Percentiles rank a stretch among this genome's conserved stretches.
phyloP scores from a whole-genome alignment of 2,113 vertebrate species.

The Ahaetulla prasina region DNA sequence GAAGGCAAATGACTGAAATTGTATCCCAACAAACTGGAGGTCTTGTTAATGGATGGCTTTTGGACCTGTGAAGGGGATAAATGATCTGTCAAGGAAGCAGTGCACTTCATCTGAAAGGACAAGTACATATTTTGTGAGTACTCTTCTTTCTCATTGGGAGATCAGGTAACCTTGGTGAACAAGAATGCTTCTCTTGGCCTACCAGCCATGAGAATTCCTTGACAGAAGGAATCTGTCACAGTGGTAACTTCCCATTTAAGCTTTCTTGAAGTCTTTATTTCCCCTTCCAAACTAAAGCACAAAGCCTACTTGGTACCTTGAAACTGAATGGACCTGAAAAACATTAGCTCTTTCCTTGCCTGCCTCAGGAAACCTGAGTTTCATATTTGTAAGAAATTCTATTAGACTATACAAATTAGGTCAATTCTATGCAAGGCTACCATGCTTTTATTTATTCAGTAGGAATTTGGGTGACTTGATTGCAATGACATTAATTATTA shows the following conservation, averaged over 20 bases:
- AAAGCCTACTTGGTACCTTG: not conserved
- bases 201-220: not conserved
- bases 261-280: not conserved
- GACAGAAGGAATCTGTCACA: not conserved
- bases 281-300: not conserved
- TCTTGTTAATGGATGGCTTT: not conserved
- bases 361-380: not conserved
- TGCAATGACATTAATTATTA: not conserved
- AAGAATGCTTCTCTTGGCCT: not conserved
- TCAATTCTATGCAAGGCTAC: not conserved
- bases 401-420: not conserved
- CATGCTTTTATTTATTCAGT: not conserved
- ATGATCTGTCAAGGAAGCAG: not conserved
- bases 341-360: not conserved
- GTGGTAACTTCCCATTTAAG: not conserved
- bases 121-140: not conserved
- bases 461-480: not conserved
- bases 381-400: not conserved
- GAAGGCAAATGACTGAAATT: not conserved
- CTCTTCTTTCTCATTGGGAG: not conserved
- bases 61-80: not conserved
- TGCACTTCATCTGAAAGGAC: not conserved
- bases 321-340: not conserved
- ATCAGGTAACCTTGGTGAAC: not conserved
- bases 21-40: not conserved